Evolutionary conservation across 2,113 vertebrate species (phyloP).

Genomic region (Siniperca knerii): DNA sequence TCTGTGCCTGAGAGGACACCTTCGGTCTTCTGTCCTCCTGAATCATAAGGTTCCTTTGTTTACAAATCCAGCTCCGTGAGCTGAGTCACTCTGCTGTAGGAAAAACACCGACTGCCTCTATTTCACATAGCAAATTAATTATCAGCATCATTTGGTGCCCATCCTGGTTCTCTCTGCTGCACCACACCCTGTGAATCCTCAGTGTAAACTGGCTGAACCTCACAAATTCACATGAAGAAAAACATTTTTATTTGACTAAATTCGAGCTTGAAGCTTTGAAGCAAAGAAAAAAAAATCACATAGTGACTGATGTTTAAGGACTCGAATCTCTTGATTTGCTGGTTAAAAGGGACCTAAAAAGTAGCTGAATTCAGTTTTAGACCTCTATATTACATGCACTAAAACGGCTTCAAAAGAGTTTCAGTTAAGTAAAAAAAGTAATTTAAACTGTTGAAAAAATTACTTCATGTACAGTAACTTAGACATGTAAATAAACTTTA

Average conservation of each 20-base stretch:
- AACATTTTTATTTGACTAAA: neutral
- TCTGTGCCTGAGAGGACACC: neutral
- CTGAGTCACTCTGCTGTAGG: slow-evolving; percentile 3
- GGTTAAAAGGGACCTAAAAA: neutral
- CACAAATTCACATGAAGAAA: neutral
- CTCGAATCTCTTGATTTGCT: no score
- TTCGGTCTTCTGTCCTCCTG: neutral
- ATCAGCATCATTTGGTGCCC: neutral
- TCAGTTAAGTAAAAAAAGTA: neutral
- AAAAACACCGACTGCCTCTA: neutral
- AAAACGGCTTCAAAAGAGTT: no score
- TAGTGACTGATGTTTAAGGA: no score
- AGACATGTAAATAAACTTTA: neutral
- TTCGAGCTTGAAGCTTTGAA: neutral
- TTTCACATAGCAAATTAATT: neutral
- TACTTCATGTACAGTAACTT: neutral
- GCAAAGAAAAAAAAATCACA: neutral
- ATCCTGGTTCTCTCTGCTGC: slow-evolving; percentile 14
- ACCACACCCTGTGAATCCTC: slow-evolving; percentile 3
- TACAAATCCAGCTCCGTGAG: slow-evolving; percentile 3
- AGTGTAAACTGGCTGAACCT: neutral
- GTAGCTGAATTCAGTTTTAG: no score
- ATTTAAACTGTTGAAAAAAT: neutral
- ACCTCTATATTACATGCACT: no score
- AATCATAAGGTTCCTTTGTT: slow-evolving; percentile 6